Evolutionary conservation across 1,140 invertebrate species (phyloP).

Genomic region (Papilio polyxenes): DNA sequence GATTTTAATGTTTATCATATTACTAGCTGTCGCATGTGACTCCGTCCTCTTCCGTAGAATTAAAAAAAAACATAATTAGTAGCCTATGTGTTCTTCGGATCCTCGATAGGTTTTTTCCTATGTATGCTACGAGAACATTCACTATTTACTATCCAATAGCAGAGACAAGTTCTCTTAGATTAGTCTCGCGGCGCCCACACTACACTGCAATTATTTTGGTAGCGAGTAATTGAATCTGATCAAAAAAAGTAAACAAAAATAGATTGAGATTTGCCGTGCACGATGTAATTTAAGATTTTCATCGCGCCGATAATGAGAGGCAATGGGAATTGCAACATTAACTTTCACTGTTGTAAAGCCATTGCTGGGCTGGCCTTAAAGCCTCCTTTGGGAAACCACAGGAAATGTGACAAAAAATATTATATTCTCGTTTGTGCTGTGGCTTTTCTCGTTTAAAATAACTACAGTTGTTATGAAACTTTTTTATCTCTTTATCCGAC

Average conservation of each 20-base stretch:
- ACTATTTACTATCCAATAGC: constrained; percentile 51
- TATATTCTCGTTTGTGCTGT: not conserved
- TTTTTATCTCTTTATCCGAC: too few species aligned
- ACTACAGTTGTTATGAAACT: too few species aligned
- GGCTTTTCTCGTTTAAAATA: not conserved
- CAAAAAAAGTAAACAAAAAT: constrained; percentile 65
- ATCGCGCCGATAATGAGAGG: constrained; percentile 71
- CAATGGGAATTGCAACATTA: constrained; percentile 75
- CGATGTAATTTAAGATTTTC: constrained; percentile 77
- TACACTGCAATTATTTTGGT: constrained; percentile 60
- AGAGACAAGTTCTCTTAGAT: constrained; percentile 56
- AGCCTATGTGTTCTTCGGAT: not conserved
- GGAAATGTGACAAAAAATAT: constrained; percentile 56
- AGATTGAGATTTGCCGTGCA: constrained; percentile 64
- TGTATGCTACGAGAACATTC: constrained; percentile 37
- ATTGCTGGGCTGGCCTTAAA: constrained; percentile 70
- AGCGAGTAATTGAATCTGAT: constrained; percentile 72
- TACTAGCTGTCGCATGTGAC: too few species aligned
- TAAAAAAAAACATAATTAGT: too few species aligned
- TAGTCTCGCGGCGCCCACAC: constrained; percentile 55
- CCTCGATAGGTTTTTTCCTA: constrained; percentile 46
- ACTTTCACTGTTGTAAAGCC: constrained; percentile 72
- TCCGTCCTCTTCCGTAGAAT: too few species aligned
- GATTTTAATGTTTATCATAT: too few species aligned
- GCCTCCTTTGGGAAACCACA: constrained; percentile 72